Evolutionary conservation across 2,888 invertebrate genomes (phyloP).

Genomic region (Drosophila prostipennis): DNA sequence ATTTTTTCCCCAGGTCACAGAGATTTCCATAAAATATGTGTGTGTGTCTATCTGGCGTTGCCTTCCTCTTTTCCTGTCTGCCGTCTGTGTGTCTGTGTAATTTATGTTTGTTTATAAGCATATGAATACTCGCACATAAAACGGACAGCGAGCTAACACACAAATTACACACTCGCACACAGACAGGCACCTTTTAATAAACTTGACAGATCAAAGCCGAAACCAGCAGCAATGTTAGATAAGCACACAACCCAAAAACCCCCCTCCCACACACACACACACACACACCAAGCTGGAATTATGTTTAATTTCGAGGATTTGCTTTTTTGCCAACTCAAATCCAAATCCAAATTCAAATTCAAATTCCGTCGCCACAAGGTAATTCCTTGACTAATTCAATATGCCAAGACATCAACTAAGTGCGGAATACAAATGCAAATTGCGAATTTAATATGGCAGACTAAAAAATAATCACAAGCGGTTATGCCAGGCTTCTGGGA

Average conservation of each 20-base stretch:
- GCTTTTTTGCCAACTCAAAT: not conserved
- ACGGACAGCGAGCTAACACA: slow-evolving; percentile 52
- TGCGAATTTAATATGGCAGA: slow-evolving; percentile 33
- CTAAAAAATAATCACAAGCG: slow-evolving; percentile 55
- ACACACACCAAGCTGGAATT: slow-evolving; percentile 8
- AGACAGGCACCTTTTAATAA: slow-evolving; percentile 59
- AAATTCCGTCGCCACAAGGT: not conserved
- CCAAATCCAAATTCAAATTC: too few relatives aligned
- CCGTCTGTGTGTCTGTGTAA: slow-evolving; percentile 43
- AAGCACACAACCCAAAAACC: slow-evolving; percentile 12
- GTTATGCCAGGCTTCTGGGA: slow-evolving; percentile 26
- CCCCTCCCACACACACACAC: not conserved
- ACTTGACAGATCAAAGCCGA: slow-evolving; percentile 42
- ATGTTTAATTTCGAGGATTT: slow-evolving; percentile 37
- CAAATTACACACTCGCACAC: slow-evolving; percentile 36
- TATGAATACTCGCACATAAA: slow-evolving; percentile 55
- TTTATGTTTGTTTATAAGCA: slow-evolving; percentile 77
- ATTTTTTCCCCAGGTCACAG: slow-evolving; percentile 56
- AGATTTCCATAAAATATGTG: slow-evolving; percentile 63
- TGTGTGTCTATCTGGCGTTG: slow-evolving; percentile 24
- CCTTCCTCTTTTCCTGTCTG: slow-evolving; percentile 24
- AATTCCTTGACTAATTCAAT: slow-evolving; percentile 22
- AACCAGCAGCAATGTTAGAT: slow-evolving; percentile 39
- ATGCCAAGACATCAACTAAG: slow-evolving; percentile 23
- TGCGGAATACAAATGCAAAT: slow-evolving; percentile 25